A percentile compares a stretch with the other conserved stretches of the same genome.
Conservation (phyloP, 1,140 invertebrate species). For the Ridgeia piscesae region DNA sequence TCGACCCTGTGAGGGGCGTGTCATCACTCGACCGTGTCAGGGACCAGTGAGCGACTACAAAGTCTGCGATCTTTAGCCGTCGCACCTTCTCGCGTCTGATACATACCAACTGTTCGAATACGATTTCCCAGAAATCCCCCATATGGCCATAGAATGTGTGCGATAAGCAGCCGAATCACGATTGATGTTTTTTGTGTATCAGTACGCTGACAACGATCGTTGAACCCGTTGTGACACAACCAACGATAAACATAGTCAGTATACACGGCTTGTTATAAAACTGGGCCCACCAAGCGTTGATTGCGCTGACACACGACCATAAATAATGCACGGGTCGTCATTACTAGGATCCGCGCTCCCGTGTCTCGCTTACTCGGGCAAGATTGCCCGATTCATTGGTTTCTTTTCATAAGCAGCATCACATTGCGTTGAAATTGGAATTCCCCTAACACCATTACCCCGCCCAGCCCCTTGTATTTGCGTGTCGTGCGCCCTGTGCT, state of each 20-base stretch:
- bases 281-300: background rate
- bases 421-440: background rate
- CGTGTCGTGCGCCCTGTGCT: background rate
- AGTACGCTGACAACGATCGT: background rate
- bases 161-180: background rate
- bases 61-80: background rate
- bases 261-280: background rate
- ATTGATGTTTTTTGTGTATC: background rate
- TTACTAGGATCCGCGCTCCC: no score
- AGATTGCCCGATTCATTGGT: background rate
- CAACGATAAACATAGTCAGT: background rate
- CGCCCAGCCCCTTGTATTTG: background rate
- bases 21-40: background rate
- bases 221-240: background rate
- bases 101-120: background rate
- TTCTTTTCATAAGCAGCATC: background rate
- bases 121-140: background rate
- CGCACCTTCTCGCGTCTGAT: background rate
- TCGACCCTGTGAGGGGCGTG: background rate
- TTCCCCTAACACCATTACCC: background rate
- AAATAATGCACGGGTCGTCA: no score
- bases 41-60: background rate
- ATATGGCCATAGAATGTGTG: background rate
- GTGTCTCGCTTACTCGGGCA: no score
- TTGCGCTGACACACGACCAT: no score